A percentile compares a stretch with the other conserved stretches of the same genome.
Conservation (phyloP, 2,888 invertebrate genomes). For the Pandemis corylana region DNA sequence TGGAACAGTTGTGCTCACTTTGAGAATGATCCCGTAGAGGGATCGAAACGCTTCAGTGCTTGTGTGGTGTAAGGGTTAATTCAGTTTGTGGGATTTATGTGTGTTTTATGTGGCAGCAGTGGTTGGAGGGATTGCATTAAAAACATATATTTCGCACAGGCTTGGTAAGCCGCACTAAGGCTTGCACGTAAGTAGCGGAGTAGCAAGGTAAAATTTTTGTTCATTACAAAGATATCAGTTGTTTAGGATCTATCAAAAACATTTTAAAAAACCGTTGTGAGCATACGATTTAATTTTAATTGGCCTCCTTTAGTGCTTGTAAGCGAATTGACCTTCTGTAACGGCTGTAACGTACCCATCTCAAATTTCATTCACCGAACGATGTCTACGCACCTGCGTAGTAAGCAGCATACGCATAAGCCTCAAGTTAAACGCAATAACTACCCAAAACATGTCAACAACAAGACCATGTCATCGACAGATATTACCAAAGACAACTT, state of each 20-base stretch:
- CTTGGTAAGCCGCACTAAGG: no score
- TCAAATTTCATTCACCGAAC: constrained; percentile 7
- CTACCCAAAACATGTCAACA: not conserved
- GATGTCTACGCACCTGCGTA: not conserved
- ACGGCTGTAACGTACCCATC: not conserved
- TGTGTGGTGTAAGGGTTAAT: no score
- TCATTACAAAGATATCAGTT: not conserved
- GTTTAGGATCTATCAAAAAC: not conserved
- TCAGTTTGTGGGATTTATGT: no score
- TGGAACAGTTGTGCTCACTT: no score
- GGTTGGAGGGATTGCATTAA: no score
- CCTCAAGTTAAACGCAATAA: not conserved
- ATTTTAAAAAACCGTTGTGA: not conserved
- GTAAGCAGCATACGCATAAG: not conserved
- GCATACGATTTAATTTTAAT: not conserved
- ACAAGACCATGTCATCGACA: not conserved
- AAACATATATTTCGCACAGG: no score
- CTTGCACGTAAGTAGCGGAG: no score
- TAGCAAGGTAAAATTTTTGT: no score
- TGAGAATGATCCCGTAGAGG: no score
- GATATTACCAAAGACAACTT: constrained; percentile 49
- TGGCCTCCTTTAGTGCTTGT: not conserved
- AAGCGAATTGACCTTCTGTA: not conserved
- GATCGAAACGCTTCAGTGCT: no score
- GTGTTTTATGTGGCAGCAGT: no score